Conservation (phyloP, 1,140 invertebrate species). For the Apocrypta bakeri region DNA sequence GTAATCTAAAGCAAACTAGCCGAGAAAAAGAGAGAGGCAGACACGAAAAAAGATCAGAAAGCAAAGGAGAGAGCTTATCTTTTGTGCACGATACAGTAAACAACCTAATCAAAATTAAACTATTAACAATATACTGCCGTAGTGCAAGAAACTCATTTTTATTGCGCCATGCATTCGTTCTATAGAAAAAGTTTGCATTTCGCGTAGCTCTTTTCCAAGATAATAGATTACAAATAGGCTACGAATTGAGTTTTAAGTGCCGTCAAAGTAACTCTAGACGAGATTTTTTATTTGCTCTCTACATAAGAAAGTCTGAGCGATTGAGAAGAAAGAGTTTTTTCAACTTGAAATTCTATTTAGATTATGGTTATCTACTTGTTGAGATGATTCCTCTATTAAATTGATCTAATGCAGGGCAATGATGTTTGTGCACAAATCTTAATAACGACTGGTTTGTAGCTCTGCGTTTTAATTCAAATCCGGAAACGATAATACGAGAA, state of each 20-base stretch:
- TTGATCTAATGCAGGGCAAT: no score
- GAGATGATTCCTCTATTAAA: no score
- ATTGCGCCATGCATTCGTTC: not conserved
- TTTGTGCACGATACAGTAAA: not conserved
- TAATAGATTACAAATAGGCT: not conserved
- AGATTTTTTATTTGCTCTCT: not conserved
- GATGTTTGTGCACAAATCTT: no score
- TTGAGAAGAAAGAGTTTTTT: no score
- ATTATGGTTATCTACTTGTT: no score
- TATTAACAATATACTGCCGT: not conserved
- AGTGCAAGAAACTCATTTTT: not conserved
- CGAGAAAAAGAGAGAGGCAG: not conserved
- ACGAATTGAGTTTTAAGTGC: not conserved
- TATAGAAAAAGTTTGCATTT: not conserved
- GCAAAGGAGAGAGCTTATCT: not conserved
- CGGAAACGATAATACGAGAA: no score
- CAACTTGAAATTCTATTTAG: no score
- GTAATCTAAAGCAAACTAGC: constrained; percentile 18
- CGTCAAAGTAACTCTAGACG: not conserved
- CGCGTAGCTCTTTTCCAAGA: not conserved
- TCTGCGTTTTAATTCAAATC: no score
- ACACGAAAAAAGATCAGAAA: not conserved
- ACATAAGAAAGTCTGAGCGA: no score
- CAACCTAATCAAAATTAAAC: constrained; percentile 4
- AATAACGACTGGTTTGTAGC: no score